phyloP scores from a whole-genome alignment of 1,140 invertebrate species.

The Archegozetes longisetosus region DNA sequence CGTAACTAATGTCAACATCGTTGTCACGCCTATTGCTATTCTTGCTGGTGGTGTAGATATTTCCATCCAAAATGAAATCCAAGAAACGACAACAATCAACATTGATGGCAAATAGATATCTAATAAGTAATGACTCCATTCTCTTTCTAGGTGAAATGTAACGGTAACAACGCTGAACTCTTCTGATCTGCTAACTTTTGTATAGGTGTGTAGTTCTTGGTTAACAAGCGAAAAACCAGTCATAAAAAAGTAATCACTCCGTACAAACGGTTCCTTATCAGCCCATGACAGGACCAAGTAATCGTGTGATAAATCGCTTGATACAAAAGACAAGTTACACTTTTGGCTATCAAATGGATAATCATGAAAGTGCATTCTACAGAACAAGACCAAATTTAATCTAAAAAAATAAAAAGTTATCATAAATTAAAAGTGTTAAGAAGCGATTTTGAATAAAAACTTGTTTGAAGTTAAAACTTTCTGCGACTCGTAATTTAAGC shows the following conservation, averaged over 20 bases:
- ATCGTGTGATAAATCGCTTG: slow-evolving; percentile 36
- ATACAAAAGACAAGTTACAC: slow-evolving; percentile 38
- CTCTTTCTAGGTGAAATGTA: slow-evolving; percentile 37
- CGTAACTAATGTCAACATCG: slow-evolving; percentile 36
- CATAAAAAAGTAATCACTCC: slow-evolving; percentile 37
- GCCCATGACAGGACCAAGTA: slow-evolving; percentile 56
- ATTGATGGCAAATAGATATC: slow-evolving; percentile 41
- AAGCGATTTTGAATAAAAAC: no score
- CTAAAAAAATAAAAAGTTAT: no score
- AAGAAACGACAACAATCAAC: slow-evolving; percentile 47
- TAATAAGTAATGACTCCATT: slow-evolving; percentile 36
- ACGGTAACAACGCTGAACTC: slow-evolving; percentile 40
- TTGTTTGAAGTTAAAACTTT: no score
- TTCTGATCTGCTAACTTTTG: background rate
- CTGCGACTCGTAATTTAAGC: background rate
- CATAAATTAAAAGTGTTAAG: no score
- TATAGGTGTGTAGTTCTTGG: slow-evolving; percentile 4
- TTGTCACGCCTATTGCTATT: slow-evolving; percentile 44
- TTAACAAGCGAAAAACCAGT: slow-evolving; percentile 13
- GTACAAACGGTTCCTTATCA: slow-evolving; percentile 46
- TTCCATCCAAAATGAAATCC: slow-evolving; percentile 50
- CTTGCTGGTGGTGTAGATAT: slow-evolving; percentile 45
- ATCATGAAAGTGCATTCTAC: slow-evolving; percentile 42
- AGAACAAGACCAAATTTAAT: slow-evolving; percentile 39
- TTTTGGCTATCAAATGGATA: slow-evolving; percentile 41